Evolutionary conservation across 2,888 invertebrate genomes (phyloP).

Genomic region (Catocala sponsa): DNA sequence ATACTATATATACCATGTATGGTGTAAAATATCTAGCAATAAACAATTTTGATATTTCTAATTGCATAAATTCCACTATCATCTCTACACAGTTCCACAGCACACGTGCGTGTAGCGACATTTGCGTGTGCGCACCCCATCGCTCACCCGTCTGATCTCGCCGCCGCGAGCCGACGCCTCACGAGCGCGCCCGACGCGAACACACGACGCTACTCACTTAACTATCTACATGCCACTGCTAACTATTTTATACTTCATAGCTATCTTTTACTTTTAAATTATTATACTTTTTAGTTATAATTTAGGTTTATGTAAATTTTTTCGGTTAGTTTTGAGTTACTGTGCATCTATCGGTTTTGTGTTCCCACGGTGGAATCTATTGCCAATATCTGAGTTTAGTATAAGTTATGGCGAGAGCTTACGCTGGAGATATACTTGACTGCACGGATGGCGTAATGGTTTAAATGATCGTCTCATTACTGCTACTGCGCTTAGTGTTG

Average conservation of each 20-base stretch:
- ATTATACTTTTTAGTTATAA: constrained; percentile 10
- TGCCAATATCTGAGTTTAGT: neutral
- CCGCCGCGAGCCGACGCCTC: constrained; percentile 43
- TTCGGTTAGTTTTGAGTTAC: constrained; percentile 15
- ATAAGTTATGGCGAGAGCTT: too few species aligned
- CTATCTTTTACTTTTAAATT: constrained; percentile 11
- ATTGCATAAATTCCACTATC: constrained; percentile 37
- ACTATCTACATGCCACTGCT: constrained; percentile 39
- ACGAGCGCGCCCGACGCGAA: constrained; percentile 20
- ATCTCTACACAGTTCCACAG: constrained; percentile 55
- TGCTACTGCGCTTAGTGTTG: too few species aligned
- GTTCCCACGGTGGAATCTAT: constrained; percentile 3
- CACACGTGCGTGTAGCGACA: constrained; percentile 77
- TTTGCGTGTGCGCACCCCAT: constrained; percentile 81
- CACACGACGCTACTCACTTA: constrained; percentile 4
- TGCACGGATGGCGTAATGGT: too few species aligned
- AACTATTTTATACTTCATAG: constrained; percentile 12
- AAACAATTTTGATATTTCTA: too few species aligned
- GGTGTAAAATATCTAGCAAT: too few species aligned
- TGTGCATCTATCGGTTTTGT: neutral
- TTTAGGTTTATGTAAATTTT: constrained; percentile 7
- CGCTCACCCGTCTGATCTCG: constrained; percentile 74
- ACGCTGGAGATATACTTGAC: too few species aligned
- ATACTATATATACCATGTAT: too few species aligned
- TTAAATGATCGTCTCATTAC: too few species aligned